These are phyloP conservation scores for Gastracanthus pulcherrimus DNA, from an alignment of 2,888 invertebrate genomes.

Conservation along the genomic window DNA sequence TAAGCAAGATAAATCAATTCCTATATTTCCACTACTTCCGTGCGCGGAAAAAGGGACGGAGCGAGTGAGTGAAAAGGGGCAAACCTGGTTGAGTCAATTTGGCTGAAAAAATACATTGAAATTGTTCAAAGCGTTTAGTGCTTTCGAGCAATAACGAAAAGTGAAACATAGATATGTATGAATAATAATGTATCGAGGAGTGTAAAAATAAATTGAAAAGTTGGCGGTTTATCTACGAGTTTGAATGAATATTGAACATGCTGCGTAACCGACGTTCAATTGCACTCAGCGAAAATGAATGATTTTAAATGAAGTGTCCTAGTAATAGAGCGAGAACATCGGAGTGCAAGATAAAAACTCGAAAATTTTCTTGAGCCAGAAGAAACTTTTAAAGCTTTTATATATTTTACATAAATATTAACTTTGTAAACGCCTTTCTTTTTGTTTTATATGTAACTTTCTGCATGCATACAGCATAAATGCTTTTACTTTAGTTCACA, in stretches of 20 bases:
- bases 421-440: not conserved
- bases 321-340: not conserved
- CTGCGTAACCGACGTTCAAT: not conserved
- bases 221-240: not conserved
- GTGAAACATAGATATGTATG: slow-evolving; percentile 1
- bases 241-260: slow-evolving; percentile 20
- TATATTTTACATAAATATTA: not conserved
- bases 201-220: too few relatives aligned
- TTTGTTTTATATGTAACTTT: not conserved
- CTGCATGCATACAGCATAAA: not conserved
- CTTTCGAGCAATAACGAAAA: not conserved
- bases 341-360: not conserved
- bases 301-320: not conserved
- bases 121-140: too few relatives aligned
- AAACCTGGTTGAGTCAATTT: slow-evolving; percentile 27
- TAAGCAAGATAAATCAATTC: slow-evolving; percentile 54
- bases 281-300: not conserved
- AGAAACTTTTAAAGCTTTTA: not conserved
- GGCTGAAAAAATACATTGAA: not conserved
- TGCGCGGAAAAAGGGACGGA: not conserved
- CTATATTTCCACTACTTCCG: slow-evolving; percentile 37
- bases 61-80: too few relatives aligned
- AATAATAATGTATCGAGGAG: too few relatives aligned
- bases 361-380: not conserved
- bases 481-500: not conserved